phyloP scores from a whole-genome alignment of 2,888 invertebrate genomes.

The Tipula helvola region DNA sequence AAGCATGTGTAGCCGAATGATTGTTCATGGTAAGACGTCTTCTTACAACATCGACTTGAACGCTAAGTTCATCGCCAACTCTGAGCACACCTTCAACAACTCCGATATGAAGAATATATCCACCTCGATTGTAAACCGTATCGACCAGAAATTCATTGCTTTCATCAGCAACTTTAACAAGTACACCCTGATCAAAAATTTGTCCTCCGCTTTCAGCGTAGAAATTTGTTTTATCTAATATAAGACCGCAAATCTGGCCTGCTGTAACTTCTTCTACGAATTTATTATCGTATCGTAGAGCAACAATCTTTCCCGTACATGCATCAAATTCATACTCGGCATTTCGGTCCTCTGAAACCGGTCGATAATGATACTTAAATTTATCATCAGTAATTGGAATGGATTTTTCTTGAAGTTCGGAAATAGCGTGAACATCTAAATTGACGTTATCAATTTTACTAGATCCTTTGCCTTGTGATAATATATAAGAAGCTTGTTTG shows the following conservation, averaged over 20 bases:
- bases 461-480: slow-evolving; percentile 76
- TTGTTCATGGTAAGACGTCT: slow-evolving; percentile 95
- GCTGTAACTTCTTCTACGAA: slow-evolving; percentile 74
- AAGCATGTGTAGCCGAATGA: slow-evolving; percentile 93
- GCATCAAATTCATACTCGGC: slow-evolving; percentile 64
- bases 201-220: slow-evolving; percentile 99
- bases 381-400: slow-evolving; percentile 80
- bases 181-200: slow-evolving; percentile 89
- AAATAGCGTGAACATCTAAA: slow-evolving; percentile 91
- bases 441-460: slow-evolving; percentile 73
- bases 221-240: slow-evolving; percentile 86
- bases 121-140: slow-evolving; percentile 89
- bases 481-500: slow-evolving; percentile 75
- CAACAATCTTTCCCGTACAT: slow-evolving; percentile 66
- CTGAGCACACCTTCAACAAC: slow-evolving; percentile 70
- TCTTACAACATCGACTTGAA: slow-evolving; percentile 73
- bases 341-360: slow-evolving; percentile 47
- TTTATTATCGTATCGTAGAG: slow-evolving; percentile 62
- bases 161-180: slow-evolving; percentile 71
- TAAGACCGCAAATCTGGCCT: slow-evolving; percentile 82
- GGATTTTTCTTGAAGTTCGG: slow-evolving; percentile 66
- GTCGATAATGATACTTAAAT: slow-evolving; percentile 79
- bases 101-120: slow-evolving; percentile 90
- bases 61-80: slow-evolving; percentile 71
- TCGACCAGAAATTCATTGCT: slow-evolving; percentile 83